Evolutionary conservation across 2,113 vertebrate species (phyloP), one percentile per base, ranked within the genome.

Genomic region (Rhinoderma darwinii): DNA sequence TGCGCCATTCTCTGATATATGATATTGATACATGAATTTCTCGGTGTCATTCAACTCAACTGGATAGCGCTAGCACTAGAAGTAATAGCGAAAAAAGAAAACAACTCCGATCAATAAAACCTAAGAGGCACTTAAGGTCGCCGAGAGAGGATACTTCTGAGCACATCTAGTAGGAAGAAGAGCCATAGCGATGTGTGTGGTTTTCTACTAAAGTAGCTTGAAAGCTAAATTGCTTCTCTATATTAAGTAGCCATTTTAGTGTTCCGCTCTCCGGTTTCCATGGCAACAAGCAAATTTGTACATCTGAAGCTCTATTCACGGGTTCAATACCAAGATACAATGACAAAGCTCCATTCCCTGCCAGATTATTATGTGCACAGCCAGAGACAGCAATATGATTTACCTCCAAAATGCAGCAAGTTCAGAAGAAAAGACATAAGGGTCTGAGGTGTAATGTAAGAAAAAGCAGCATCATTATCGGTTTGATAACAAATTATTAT

Each of bases 221-320:
- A 84, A 56, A 44, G 73, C 83, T 84, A 84, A 84, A 84, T 84
- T 76, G 83, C 51, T 76, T 84, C 70, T 83, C 73, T 84, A 84
- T 84, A 59, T 76, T 84, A 77, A 84, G 83, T 32, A 77, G 51
- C 68, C 70, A 50, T 70, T 66, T 79, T 86, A 68, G 74, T 51
- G 75, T 66, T 51, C 56, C 51, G 39, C 41, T 32, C 61, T 70
- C 32, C 1, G 47, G 84, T 81, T 80, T 41, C 84, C 77, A 86
- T 86, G 84, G 84, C 68, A 59, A 86, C 84, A 44, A 44, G 78
- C n/a, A 43, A n/a, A 81, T 81, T 81, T 81, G 84, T 70, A 75
- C 43, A 27, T 70, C 59, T 35, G 43, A 70, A 66, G 35, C 25
- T 79, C 37, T 54, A 61, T 86, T 86, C 63, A 86, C 22, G 27